Base-by-base conservation (phyloP, 2,113 vertebrate genomes). In the Drymodes brunneopygia region DNA sequence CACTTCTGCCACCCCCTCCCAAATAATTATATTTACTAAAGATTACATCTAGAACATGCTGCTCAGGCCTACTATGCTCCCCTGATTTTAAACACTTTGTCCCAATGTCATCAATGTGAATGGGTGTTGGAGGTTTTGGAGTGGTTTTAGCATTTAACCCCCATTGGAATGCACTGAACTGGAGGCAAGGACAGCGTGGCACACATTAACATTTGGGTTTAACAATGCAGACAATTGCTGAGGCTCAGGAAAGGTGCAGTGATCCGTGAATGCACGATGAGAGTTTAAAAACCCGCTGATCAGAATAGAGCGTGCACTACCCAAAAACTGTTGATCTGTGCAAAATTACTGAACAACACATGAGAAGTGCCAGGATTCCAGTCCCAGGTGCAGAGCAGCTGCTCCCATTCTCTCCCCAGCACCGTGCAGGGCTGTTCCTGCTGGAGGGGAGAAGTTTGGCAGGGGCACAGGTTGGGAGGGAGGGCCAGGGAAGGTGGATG, bases 141-240 rank as follows among this genome's bases (percentile, higher is more conserved):
- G 83, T 33, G 62, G 13, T 95, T 85, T 92, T 88, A 92, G 83
- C 92, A 73, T 95, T 96, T 95, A 95, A 95, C 92, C 88, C 77
- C 61, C 81, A 88, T 90, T 91, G 91, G 86, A 94, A 94, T 4
- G 72, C 94, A 60, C 75, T 93, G 95, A 96, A 86, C 94, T 95
- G 24, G 69, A 91, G 94, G 88, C 74, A 88, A 94, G 95, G 92
- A 81, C 85, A 90, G 91, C 94, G 31, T 13, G 81, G 94, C 90
- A 95, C 91, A 12, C 80, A 95, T 95, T 93, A 97, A 95, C 95
- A 86, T 91, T 97, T 88, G 53, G 86, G 85, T 95, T 96, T 89
- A 69, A 96, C 90, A 95, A 93, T 80, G 73, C 78, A 79, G 91
- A 90, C 86, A 95, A 74, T 29, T 81, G 78, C 85, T 29, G 44